Conservation (phyloP, 2,113 vertebrate species). For the Cyrtonyx montezumae region DNA sequence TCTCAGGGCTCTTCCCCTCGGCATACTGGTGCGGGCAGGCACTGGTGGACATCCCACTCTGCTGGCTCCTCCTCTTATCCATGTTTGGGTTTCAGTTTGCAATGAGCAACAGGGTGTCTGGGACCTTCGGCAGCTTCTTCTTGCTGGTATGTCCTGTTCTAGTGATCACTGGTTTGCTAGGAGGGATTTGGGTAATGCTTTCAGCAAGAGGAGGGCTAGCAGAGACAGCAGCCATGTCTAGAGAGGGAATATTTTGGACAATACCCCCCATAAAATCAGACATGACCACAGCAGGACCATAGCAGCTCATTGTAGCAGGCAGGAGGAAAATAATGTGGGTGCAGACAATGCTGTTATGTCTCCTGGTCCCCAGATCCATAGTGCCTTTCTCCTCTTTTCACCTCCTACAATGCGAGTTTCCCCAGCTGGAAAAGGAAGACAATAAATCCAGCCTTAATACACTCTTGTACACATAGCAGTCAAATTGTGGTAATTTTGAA, state of each 20-base stretch:
- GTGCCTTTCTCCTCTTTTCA: neutral
- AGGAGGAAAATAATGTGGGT: neutral
- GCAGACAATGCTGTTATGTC: neutral
- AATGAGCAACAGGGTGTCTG: neutral
- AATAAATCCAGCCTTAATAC: neutral
- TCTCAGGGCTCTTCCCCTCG: conserved; percentile 87
- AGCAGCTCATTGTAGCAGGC: neutral
- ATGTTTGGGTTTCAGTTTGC: conserved; percentile 71
- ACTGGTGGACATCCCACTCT: conserved; percentile 84
- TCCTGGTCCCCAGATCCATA: neutral
- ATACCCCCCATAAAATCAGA: neutral
- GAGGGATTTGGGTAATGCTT: neutral
- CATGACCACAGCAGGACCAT: neutral
- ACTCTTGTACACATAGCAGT: neutral
- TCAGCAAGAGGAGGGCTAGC: neutral
- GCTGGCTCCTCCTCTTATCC: conserved; percentile 81
- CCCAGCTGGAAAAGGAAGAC: neutral
- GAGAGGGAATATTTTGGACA: neutral
- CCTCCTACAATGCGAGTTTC: neutral
- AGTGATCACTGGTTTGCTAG: neutral
- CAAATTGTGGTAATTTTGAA: neutral
- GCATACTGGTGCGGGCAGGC: conserved; percentile 92
- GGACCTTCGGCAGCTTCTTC: rapidly evolving
- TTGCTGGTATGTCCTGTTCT: neutral
- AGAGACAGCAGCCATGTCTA: neutral